Percentiles rank a stretch among this genome's conserved stretches.
These are phyloP conservation scores for Haliclona indistincta DNA, from an alignment of 37 sponge, comb jelly and placozoan species.

Conservation along the genomic window DNA sequence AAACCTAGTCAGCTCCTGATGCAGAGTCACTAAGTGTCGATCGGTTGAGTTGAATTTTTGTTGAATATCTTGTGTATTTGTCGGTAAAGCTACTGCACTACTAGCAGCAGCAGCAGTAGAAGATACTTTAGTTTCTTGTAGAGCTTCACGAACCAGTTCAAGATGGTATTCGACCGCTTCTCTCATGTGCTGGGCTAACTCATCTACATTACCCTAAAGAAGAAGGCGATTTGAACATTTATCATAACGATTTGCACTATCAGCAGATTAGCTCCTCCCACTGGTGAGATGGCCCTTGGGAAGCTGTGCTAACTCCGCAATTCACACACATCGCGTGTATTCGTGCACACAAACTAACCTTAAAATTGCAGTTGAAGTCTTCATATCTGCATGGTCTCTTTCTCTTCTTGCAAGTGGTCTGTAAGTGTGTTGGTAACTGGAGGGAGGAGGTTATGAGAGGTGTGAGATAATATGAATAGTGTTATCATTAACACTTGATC, in stretches of 20 bases:
- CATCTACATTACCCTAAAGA: conserved; percentile 30
- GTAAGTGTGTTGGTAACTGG: conserved; percentile 20
- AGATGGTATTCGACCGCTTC: conserved; percentile 22
- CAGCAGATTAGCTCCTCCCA: neutral
- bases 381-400: conserved; percentile 31
- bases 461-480: neutral
- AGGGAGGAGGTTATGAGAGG: neutral
- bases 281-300: neutral
- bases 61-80: neutral
- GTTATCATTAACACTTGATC: neutral
- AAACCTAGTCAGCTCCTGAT: neutral
- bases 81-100: neutral
- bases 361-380: conserved; percentile 30
- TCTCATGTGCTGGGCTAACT: conserved; percentile 19
- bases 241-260: neutral
- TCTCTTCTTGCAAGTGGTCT: neutral
- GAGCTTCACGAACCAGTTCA: neutral
- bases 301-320: too few species aligned
- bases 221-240: neutral
- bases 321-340: neutral
- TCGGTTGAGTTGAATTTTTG: too few species aligned
- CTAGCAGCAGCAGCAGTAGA: neutral
- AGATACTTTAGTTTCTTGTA: too few species aligned
- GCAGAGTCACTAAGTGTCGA: too few species aligned
- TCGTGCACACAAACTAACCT: too few species aligned